These are phyloP conservation scores for Agelas oroides DNA, from an alignment of 37 sponge, comb jelly and placozoan species.

Conservation along the genomic window DNA sequence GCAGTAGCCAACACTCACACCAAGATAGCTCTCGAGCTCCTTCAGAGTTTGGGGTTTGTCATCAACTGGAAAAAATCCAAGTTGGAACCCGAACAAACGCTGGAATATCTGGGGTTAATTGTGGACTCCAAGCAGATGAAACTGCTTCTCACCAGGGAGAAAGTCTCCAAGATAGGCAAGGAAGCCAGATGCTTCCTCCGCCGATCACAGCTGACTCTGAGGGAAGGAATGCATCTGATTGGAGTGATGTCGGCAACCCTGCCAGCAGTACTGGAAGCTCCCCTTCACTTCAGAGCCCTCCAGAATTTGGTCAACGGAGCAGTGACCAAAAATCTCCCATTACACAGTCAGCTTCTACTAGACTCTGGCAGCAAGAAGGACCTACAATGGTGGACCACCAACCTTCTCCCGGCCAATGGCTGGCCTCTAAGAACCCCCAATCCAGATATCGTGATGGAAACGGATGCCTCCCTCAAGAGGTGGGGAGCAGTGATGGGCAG, in stretches of 20 bases:
- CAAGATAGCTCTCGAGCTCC: neutral
- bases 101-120: conserved; percentile 52
- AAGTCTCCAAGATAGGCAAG: neutral
- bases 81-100: neutral
- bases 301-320: neutral
- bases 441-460: neutral
- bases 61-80: conserved; percentile 10
- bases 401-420: neutral
- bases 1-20: neutral
- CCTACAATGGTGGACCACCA: conserved; percentile 21
- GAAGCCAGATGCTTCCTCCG: neutral
- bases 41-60: conserved; percentile 25
- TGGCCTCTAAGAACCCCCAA: neutral
- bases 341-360: too few species aligned
- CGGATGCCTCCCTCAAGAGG: conserved; percentile 33
- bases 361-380: neutral
- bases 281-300: conserved; percentile 30
- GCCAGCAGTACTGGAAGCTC: conserved; percentile 16
- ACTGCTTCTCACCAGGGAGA: conserved; percentile 9
- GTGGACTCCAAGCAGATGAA: conserved; percentile 22
- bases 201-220: neutral
- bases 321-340: too few species aligned
- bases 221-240: conserved; percentile 16
- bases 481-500: conserved; percentile 28
- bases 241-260: conserved; percentile 18